Percentiles rank a stretch among this genome's conserved stretches.
Evolutionary conservation across 2,113 vertebrate genomes (phyloP).

Genomic region (Marcusenius ussheri): DNA sequence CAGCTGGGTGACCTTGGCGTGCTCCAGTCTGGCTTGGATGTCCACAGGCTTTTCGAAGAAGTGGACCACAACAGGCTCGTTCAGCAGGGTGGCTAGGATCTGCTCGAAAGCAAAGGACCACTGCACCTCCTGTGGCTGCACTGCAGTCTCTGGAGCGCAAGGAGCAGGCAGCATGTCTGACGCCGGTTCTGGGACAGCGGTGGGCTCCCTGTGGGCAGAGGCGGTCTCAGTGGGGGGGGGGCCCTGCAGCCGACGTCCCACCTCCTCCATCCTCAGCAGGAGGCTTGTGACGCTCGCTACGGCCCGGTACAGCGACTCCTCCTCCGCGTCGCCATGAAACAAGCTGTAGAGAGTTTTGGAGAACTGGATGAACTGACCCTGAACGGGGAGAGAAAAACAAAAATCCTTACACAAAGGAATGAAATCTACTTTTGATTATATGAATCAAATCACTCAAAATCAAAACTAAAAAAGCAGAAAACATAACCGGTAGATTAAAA

Average conservation of each 20-base stretch:
- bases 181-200: slow-evolving; percentile 20
- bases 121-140: slow-evolving; percentile 49
- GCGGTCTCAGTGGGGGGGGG: slow-evolving; percentile 23
- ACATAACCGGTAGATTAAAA: not conserved
- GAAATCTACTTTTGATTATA: not conserved
- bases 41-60: slow-evolving; percentile 84
- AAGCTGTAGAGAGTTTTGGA: slow-evolving; percentile 92
- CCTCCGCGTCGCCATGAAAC: slow-evolving; percentile 84
- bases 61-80: slow-evolving; percentile 77
- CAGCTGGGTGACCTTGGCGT: slow-evolving; percentile 70
- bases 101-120: slow-evolving; percentile 98
- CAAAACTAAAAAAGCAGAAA: not conserved
- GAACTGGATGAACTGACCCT: slow-evolving; percentile 92
- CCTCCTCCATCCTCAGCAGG: slow-evolving; percentile 62
- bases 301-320: slow-evolving; percentile 80
- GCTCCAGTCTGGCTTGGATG: slow-evolving; percentile 66
- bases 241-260: slow-evolving; percentile 57
- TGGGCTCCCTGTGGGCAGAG: slow-evolving; percentile 27
- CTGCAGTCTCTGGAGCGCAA: slow-evolving; percentile 29
- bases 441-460: not conserved
- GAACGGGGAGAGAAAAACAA: slow-evolving; percentile 12
- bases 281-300: slow-evolving; percentile 86
- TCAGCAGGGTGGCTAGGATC: slow-evolving; percentile 88
- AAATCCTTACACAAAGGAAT: not conserved
- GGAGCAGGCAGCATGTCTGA: slow-evolving; percentile 34